Evolutionary conservation across 2,888 invertebrate genomes (phyloP), one percentile per base, ranked within the genome.

Genomic region (Drosophila kanekoi): DNA sequence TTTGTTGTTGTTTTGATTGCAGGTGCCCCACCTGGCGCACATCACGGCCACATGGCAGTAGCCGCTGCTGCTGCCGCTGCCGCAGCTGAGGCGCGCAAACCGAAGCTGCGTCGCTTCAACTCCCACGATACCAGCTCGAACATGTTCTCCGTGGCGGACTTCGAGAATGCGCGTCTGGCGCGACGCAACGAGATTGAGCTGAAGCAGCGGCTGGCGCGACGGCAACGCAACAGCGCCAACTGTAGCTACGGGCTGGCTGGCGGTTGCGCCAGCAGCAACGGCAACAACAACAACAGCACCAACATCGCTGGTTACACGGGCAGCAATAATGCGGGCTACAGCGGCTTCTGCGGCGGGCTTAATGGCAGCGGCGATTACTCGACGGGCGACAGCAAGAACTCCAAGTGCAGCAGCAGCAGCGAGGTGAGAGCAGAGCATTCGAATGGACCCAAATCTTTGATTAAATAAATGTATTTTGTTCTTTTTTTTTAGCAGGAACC

Each of bases 81-180:
- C 3, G 68, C 73, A 16, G 74, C 45, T 6, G 92, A 92, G 72
- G 92, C 91, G 57, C 89, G 92, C 53, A 92, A 92, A 65, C 91
- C 92, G 11, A 92, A 92, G 74, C 67, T 92, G 77, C 87, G 92
- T 60, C 90, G 92, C 37, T 92, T 92, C 64, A 92, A 92, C 84
- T 92, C 92, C 66, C 92, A 92, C 74, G 92, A 92, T 58, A 92
- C 91, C 13, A 92, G 92, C 81, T 91, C 92, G 33, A 92, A 92
- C 79, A 92, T 92, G 92, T 92, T 92, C 87, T 92, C 92, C 41
- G 92, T 92, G 48, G 92, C 92, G 1, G 92, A 92, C 68, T 92
- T 92, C 76, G 92, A 92, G 81, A 92, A 92, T 81, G 92, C 92
- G 41, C 90, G 92, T 40, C 80, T 92, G 59, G 92, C 92, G 37